phyloP scores from a whole-genome alignment of 2,797 vertebrate genomes.

The Sebastes reedi region DNA sequence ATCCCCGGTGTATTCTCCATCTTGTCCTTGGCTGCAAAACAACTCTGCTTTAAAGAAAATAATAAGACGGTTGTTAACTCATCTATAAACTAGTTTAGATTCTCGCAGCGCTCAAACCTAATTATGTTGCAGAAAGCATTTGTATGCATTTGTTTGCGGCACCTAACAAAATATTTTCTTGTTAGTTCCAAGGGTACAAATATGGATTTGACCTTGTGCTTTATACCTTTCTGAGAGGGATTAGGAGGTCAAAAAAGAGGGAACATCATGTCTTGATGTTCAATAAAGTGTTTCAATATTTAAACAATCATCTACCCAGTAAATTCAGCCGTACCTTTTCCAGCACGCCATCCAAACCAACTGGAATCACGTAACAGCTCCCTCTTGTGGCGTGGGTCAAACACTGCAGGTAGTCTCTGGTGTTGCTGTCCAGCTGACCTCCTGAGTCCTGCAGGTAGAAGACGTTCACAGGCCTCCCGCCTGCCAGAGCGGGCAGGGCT shows the following conservation, averaged over 20 bases:
- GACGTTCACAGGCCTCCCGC: slow-evolving; percentile 57
- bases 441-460: slow-evolving; percentile 67
- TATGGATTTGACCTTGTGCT: neutral
- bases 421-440: slow-evolving; percentile 27
- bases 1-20: no score
- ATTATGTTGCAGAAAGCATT: no score
- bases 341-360: slow-evolving; percentile 37
- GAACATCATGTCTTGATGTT: accelerated
- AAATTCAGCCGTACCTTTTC: slow-evolving; percentile 52
- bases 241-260: neutral
- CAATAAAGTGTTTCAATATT: neutral
- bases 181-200: neutral
- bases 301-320: neutral
- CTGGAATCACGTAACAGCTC: slow-evolving; percentile 65
- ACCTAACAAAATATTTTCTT: neutral
- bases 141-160: neutral
- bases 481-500: slow-evolving; percentile 52
- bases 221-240: neutral
- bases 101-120: neutral
- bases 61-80: neutral
- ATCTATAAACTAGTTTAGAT: neutral
- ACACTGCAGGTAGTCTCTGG: slow-evolving; percentile 63
- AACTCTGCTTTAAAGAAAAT: neutral
- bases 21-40: neutral
- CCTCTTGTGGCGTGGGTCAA: slow-evolving; percentile 68